Base-by-base conservation (phyloP, 2,888 invertebrate species). In the Cephus pygmeus region DNA sequence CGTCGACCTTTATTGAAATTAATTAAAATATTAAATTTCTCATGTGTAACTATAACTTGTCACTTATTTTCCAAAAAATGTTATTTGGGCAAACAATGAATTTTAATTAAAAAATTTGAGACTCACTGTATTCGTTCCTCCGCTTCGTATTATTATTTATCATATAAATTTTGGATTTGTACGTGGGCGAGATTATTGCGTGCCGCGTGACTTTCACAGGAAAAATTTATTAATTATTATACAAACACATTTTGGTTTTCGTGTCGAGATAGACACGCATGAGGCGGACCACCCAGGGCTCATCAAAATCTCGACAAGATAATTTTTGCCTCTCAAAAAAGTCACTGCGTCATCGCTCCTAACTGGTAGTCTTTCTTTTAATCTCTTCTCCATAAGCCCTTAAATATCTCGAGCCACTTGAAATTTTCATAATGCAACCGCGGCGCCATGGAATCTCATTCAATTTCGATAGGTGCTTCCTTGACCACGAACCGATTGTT, bases 331-430 rank as follows among this genome's bases (percentile, higher is more conserved):
- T 88, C 89, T 90, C 86, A 85, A 88, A 89, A 91, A 90, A 88
- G 86, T 87, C 85, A 88, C 88, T 85, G 81, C 90, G 91, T 91
- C 91, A 91, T 91, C 89, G 90, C 87, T 89, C 86, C 89, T 91
- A 91, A 91, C 91, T 91, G 90, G 90, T 90, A 88, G 89, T 90
- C 91, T 90, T 90, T 88, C 89, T 90, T 89, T 89, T 90, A 90
- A 91, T 90, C 89, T 86, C 84, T 82, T 79, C 84, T 85, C 82
- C 84, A 84, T 81, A 86, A 85, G 83, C 84, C 84, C 83, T 86
- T 82, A 83, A 89, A 87, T 84, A 83, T 85, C 82, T 85, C 79
- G 83, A 82, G 80, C 88, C 89, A 89, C 90, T 90, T 83, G 86
- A 88, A 83, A 83, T 86, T 85, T 85, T 87, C 86, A 83, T 86